A percentile compares a stretch with the other conserved stretches of the same genome.
These are phyloP conservation scores for Actenoides hombroni DNA, from an alignment of 2,113 vertebrate species.

Conservation along the genomic window DNA sequence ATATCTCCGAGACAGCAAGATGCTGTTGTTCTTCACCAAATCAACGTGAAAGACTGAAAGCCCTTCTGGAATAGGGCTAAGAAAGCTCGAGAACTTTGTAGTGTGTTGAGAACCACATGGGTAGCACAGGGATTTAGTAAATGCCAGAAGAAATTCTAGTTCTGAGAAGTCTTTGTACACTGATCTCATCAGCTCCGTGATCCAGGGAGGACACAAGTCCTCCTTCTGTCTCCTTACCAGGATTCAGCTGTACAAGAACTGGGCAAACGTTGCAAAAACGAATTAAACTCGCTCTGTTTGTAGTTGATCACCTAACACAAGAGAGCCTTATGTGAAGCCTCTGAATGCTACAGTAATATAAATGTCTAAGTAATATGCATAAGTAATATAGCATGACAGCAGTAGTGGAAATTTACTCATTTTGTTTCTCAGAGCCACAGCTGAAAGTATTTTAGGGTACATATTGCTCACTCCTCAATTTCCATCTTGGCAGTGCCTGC, in stretches of 20 bases:
- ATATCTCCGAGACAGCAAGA: background rate
- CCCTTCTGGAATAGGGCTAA: background rate
- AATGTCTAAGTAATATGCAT: background rate
- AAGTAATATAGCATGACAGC: background rate
- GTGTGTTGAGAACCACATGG: background rate
- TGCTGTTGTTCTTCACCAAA: background rate
- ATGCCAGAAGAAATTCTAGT: slow-evolving; percentile 21
- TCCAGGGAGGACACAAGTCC: slow-evolving; percentile 37
- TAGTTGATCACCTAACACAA: slow-evolving; percentile 6
- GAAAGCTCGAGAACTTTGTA: background rate
- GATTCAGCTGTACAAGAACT: background rate
- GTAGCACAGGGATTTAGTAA: background rate
- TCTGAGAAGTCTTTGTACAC: slow-evolving; percentile 47
- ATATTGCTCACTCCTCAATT: background rate
- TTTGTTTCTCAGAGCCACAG: slow-evolving; percentile 9
- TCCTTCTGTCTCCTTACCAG: slow-evolving; percentile 1
- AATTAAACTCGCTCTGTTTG: background rate
- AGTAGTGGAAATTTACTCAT: slow-evolving; percentile 3
- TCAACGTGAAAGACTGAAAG: background rate
- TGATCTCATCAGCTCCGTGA: background rate
- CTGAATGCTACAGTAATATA: background rate
- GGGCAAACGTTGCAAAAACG: background rate
- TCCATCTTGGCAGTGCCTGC: background rate
- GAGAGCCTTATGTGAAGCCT: slow-evolving; percentile 15
- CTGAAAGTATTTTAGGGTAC: slow-evolving; percentile 3